A percentile compares a stretch with the other conserved stretches of the same genome.
Conservation (phyloP, 2,888 invertebrate genomes). For the Drosophila anceps region DNA sequence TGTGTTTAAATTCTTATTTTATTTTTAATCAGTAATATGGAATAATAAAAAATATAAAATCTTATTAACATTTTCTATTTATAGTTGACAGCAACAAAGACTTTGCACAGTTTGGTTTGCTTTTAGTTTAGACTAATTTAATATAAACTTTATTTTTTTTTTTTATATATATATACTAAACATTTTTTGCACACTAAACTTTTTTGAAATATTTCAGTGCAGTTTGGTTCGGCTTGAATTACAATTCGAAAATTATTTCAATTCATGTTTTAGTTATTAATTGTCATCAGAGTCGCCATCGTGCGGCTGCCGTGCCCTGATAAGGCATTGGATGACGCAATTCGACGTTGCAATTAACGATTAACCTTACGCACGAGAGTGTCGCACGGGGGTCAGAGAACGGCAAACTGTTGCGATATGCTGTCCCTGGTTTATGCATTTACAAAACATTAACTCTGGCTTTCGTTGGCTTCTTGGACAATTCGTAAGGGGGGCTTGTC, state of each 20-base stretch:
- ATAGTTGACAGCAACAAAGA: neutral
- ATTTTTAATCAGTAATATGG: too few species aligned
- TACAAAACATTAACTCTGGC: constrained; percentile 2
- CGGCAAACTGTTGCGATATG: constrained; percentile 37
- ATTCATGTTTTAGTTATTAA: constrained; percentile 66
- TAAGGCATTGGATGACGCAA: constrained; percentile 69
- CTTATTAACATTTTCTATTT: neutral
- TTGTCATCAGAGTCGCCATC: constrained; percentile 50
- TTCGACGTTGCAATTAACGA: constrained; percentile 70
- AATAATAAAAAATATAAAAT: neutral
- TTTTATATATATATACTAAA: too few species aligned
- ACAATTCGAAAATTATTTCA: constrained; percentile 40
- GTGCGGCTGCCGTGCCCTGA: constrained; percentile 40
- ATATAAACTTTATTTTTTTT: too few species aligned
- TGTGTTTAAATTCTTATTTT: too few species aligned
- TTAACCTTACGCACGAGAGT: constrained; percentile 71
- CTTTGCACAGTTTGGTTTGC: neutral
- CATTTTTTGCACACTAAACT: neutral
- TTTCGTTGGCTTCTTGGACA: constrained; percentile 2
- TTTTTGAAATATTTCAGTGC: neutral
- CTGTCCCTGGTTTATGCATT: constrained; percentile 13
- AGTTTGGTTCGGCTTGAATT: constrained; percentile 17
- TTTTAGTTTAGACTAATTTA: neutral
- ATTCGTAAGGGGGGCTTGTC: constrained; percentile 45
- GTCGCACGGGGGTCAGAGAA: constrained; percentile 52